Evolutionary conservation across 2,888 invertebrate genomes (phyloP).

Genomic region (Maniola hyperantus): DNA sequence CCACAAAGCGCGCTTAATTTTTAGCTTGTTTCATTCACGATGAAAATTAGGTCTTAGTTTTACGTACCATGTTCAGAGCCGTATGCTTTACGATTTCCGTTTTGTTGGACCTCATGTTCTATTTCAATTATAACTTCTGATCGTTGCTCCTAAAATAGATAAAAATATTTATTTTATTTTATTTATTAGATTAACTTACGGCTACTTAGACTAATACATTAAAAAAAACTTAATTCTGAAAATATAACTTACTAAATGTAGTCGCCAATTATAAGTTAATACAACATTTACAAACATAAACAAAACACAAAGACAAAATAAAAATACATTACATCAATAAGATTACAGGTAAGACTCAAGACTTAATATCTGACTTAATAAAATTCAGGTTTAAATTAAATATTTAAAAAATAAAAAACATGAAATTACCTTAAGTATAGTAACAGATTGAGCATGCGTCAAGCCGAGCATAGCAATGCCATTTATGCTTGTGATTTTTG

Average conservation of each 20-base stretch:
- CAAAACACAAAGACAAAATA: no score
- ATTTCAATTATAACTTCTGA: conserved; percentile 91
- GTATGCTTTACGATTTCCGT: conserved; percentile 55
- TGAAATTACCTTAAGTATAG: conserved; percentile 88
- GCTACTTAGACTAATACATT: no score
- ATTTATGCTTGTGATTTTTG: conserved; percentile 94
- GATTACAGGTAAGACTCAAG: no score
- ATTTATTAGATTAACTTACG: no score
- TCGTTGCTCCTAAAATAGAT: conserved; percentile 85
- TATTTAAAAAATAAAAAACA: neutral
- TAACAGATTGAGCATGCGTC: conserved; percentile 93
- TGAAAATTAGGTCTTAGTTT: neutral
- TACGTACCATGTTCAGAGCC: conserved; percentile 75
- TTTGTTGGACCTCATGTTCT: conserved; percentile 75
- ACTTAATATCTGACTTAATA: neutral
- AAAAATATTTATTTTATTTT: conserved; percentile 6
- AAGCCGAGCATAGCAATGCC: conserved; percentile 91
- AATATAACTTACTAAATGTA: no score
- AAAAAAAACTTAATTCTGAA: no score
- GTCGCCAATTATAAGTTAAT: no score
- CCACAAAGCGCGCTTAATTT: neutral
- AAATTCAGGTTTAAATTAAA: neutral
- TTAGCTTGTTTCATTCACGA: neutral
- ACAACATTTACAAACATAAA: no score
- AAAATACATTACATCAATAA: no score